A percentile compares a stretch with the other conserved stretches of the same genome.
These are phyloP conservation scores for Cheirogaleus medius DNA, from an alignment of 2,113 vertebrate genomes.

Conservation along the genomic window DNA sequence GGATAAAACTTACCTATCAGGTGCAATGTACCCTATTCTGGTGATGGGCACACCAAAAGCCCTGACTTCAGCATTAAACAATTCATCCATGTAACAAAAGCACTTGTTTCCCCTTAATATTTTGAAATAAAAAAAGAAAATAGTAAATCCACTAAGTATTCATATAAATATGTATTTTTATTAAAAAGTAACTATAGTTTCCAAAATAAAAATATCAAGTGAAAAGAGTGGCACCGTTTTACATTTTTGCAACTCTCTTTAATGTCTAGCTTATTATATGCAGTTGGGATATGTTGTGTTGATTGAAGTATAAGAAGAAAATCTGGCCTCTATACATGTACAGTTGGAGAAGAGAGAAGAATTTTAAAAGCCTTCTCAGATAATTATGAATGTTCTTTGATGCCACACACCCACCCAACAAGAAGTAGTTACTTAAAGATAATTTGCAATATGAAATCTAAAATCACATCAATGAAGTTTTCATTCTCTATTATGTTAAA, in stretches of 20 bases:
- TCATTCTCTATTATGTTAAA: not conserved
- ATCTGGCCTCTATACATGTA: not conserved
- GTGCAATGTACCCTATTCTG: too few species aligned
- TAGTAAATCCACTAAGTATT: not conserved
- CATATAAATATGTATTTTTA: not conserved
- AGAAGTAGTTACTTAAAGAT: slow-evolving; percentile 17
- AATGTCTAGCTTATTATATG: not conserved
- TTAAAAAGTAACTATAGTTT: not conserved
- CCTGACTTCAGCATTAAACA: too few species aligned
- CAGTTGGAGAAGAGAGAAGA: not conserved
- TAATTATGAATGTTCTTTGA: not conserved
- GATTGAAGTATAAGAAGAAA: slow-evolving; percentile 9
- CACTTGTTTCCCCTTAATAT: too few species aligned
- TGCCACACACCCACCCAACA: not conserved
- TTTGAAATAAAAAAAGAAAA: too few species aligned
- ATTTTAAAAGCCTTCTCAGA: not conserved
- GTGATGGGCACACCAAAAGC: too few species aligned
- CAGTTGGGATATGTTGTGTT: not conserved
- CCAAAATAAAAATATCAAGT: not conserved
- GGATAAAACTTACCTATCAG: too few species aligned
- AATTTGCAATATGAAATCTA: not conserved
- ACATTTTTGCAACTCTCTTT: not conserved
- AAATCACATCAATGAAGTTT: not conserved
- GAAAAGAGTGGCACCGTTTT: not conserved
- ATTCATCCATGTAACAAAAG: too few species aligned